Base-by-base conservation (phyloP, 2,113 vertebrate genomes). In the Platichthys flesus region DNA sequence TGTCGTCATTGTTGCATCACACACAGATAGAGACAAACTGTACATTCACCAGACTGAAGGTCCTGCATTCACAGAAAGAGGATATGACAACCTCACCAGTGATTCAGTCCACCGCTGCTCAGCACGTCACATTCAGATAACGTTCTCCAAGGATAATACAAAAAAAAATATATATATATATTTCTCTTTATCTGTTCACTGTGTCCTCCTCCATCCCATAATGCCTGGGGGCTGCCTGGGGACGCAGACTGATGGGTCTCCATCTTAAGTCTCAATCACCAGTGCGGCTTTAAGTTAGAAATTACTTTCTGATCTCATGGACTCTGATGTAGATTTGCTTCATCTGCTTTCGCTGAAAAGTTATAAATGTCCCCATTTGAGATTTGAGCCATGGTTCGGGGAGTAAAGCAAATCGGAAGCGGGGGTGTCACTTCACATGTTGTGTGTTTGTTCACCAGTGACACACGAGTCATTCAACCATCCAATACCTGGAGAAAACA, bases 251-350 rank as follows among this genome's bases (percentile, higher is more conserved):
- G 42, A 65, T 8, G 42, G 76, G 23, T 81, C 83, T 83, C 78
- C 75, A 80, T 87, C 79, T 86, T 77, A 86, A 81, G 78, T 80
- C 78, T 89, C 82, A 79, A 91, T 90, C 85, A 79, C 60, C 59
- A 74, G 76, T 73, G 54, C 83, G 77, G 85, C 42, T 78, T 88
- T 76, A 85, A 78, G 61, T 82, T 68, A 37, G 63, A 86, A 91
- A 82, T 88, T 49, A 90, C 84, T 91, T 89, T 84, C 70, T 69
- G 87, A 89, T 86, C 81, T 75, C 35, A 52, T 12, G 13, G n/a
- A 67, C 56, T 71, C 28, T 35, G 45, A 74, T 69, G 81, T 52
- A 67, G 45, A 81, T 75, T 69, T 72, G 56, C 60, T 64, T 62
- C 61, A 70, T 26, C 8, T n/a, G 72, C 64, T 69, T 79, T 61